phyloP scores from a whole-genome alignment of 2,113 vertebrate species.

The Diadophis punctatus region DNA sequence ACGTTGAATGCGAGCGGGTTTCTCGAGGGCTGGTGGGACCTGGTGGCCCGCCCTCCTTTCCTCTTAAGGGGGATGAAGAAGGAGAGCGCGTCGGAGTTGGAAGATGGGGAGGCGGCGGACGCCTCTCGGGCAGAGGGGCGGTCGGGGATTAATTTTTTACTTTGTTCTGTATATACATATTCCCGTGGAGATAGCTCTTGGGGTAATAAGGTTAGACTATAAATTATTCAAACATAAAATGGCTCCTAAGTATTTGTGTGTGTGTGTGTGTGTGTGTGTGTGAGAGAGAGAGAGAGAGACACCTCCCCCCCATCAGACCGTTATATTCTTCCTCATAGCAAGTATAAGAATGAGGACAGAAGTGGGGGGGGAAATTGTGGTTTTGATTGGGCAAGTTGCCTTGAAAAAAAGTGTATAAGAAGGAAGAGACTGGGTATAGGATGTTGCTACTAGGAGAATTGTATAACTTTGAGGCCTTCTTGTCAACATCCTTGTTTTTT shows the following conservation, averaged over 20 bases:
- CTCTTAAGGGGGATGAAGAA: neutral
- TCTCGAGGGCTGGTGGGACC: neutral
- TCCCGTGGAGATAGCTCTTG: neutral
- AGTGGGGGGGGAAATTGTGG: neutral
- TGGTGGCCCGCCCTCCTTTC: neutral
- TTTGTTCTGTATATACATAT: neutral
- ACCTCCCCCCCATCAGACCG: neutral
- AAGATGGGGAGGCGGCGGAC: neutral
- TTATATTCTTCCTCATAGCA: neutral
- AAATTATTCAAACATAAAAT: neutral
- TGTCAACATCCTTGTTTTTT: neutral
- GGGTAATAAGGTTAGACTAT: neutral
- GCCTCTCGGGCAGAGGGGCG: neutral
- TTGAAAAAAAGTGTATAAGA: neutral
- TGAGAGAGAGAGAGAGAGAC: too few species aligned
- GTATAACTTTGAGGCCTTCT: neutral
- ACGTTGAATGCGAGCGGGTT: neutral
- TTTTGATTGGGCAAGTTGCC: neutral
- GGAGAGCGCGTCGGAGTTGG: neutral
- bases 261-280: neutral
- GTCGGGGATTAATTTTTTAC: neutral
- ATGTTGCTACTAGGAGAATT: neutral
- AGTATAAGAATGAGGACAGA: neutral
- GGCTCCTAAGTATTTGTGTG: neutral
- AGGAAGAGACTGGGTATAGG: neutral